These are phyloP conservation scores for Cydia pomonella DNA, from an alignment of 1,140 invertebrate species.

Conservation along the genomic window DNA sequence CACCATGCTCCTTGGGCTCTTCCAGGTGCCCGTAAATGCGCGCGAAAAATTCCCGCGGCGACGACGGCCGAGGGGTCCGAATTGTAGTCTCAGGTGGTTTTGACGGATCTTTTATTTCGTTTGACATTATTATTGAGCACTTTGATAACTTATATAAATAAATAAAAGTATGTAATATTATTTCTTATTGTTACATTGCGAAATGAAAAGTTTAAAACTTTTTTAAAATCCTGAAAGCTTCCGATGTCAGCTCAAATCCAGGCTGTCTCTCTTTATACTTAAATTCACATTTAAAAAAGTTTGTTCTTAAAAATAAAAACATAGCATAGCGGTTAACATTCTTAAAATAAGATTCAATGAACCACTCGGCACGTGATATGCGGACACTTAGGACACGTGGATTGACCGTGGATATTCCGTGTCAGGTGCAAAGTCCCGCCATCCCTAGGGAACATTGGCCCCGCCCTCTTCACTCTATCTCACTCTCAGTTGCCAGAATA, in stretches of 20 bases:
- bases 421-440: conserved; percentile 55
- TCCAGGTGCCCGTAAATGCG: conserved; percentile 85
- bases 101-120: conserved; percentile 42
- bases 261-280: too few species aligned
- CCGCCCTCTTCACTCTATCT: conserved; percentile 52
- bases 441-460: conserved; percentile 47
- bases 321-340: too few species aligned
- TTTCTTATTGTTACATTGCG: too few species aligned
- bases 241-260: too few species aligned
- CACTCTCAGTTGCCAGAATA: conserved; percentile 46
- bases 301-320: too few species aligned
- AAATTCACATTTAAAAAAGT: too few species aligned
- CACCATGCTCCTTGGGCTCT: conserved; percentile 47
- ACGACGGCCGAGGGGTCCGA: conserved; percentile 80
- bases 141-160: background rate
- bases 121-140: conserved; percentile 35
- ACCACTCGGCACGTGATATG: conserved; percentile 52
- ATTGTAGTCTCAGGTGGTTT: conserved; percentile 42
- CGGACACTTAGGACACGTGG: conserved; percentile 52
- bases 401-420: conserved; percentile 48
- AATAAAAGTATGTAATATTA: too few species aligned
- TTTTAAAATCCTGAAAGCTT: background rate
- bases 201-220: background rate
- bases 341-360: background rate
- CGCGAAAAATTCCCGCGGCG: conserved; percentile 85